These are phyloP conservation scores for Globia sparganii DNA, from an alignment of 2,888 invertebrate species.

Conservation along the genomic window DNA sequence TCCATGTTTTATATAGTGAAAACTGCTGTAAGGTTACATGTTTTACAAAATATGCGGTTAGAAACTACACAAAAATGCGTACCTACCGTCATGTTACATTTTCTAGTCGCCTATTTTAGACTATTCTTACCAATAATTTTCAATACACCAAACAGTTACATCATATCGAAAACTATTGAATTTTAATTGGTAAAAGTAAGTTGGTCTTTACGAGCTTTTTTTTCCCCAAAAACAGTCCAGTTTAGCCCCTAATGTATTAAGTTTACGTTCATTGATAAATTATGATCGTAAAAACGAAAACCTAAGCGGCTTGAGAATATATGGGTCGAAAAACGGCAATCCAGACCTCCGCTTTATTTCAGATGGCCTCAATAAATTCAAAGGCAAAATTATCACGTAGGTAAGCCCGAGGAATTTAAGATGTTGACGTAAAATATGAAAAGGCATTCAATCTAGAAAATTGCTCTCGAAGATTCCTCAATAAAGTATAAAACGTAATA, in stretches of 20 bases:
- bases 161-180: conserved; percentile 4
- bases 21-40: neutral
- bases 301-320: conserved; percentile 50
- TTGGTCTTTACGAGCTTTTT: conserved; percentile 3
- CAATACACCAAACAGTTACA: neutral
- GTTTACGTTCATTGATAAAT: conserved; percentile 50
- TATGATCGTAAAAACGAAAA: conserved; percentile 55
- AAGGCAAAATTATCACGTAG: conserved; percentile 59
- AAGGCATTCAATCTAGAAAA: conserved; percentile 48
- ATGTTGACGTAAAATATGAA: conserved; percentile 68
- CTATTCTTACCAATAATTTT: neutral
- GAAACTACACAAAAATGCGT: neutral
- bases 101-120: neutral
- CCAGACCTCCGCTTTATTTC: conserved; percentile 57
- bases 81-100: neutral
- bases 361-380: conserved; percentile 68
- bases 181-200: conserved; percentile 22
- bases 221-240: conserved; percentile 23
- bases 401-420: conserved; percentile 55
- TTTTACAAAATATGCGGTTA: conserved; percentile 17
- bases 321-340: conserved; percentile 46
- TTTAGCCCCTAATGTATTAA: conserved; percentile 39
- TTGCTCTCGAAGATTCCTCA: conserved; percentile 49
- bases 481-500: conserved; percentile 57
- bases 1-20: neutral